Evolutionary conservation across 1,140 invertebrate genomes (phyloP).

Genomic region (Achroia grisella): DNA sequence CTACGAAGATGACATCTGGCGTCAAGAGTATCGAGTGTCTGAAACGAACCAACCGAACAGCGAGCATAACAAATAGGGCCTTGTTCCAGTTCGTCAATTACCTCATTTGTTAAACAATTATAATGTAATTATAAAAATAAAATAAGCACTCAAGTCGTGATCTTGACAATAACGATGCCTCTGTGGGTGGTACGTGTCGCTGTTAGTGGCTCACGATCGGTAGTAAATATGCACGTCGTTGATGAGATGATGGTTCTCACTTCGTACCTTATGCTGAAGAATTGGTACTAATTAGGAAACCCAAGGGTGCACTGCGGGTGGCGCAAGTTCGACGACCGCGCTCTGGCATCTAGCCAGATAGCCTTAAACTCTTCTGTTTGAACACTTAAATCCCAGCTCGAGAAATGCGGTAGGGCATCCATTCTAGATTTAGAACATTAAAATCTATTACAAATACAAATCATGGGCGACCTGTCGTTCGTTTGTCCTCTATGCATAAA

Average conservation of each 20-base stretch:
- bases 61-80: conserved; percentile 1
- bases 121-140: conserved; percentile 11
- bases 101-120: conserved; percentile 20
- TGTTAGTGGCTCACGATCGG: too few species aligned
- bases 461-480: too few species aligned
- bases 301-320: conserved; percentile 12
- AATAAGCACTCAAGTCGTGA: conserved; percentile 12
- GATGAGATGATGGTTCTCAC: too few species aligned
- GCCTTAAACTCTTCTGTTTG: conserved; percentile 28
- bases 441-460: too few species aligned
- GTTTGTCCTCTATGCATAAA: too few species aligned
- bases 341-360: conserved; percentile 31
- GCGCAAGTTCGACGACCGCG: conserved; percentile 24
- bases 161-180: conserved; percentile 10
- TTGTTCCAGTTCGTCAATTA: conserved; percentile 13
- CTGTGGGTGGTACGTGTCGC: too few species aligned
- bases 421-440: too few species aligned
- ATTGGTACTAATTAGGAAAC: conserved; percentile 31
- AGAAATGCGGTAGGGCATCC: too few species aligned
- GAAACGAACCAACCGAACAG: conserved; percentile 13
- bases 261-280: conserved; percentile 9
- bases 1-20: conserved; percentile 30
- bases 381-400: conserved; percentile 30
- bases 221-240: too few species aligned
- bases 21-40: conserved; percentile 24